phyloP scores from a whole-genome alignment of 1,140 invertebrate genomes.

The Trichomalopsis sarcophagae region DNA sequence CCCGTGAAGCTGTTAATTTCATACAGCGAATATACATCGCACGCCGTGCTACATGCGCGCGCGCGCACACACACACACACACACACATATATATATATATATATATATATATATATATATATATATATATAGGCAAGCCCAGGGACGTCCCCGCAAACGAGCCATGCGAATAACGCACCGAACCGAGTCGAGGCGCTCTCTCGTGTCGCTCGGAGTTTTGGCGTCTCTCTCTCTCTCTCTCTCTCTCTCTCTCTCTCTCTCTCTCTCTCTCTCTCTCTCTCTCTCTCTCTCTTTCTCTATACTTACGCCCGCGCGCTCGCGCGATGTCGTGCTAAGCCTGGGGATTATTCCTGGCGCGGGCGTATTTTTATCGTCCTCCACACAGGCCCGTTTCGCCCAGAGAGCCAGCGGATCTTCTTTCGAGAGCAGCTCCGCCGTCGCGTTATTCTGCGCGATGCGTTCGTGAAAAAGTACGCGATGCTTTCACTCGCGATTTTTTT shows the following conservation, averaged over 20 bases:
- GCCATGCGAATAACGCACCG: slow-evolving; percentile 27
- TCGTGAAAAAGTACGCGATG: background rate
- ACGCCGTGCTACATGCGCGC: too few relatives aligned
- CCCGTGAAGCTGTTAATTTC: slow-evolving; percentile 36
- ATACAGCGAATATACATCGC: slow-evolving; percentile 1
- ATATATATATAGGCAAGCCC: background rate
- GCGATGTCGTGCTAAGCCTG: slow-evolving; percentile 30
- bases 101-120: too few relatives aligned
- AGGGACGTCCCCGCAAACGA: slow-evolving; percentile 37
- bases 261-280: background rate
- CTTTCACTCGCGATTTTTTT: background rate
- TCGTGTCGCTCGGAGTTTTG: background rate
- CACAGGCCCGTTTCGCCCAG: background rate
- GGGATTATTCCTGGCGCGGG: slow-evolving; percentile 50
- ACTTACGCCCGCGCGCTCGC: slow-evolving; percentile 22
- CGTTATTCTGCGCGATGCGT: background rate
- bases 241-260: background rate
- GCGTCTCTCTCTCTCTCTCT: background rate
- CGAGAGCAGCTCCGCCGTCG: slow-evolving; percentile 9
- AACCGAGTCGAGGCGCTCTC: background rate
- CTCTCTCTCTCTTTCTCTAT: background rate
- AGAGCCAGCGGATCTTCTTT: slow-evolving; percentile 38
- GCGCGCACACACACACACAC: background rate
- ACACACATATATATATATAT: background rate
- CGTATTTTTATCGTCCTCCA: slow-evolving; percentile 50